Evolutionary conservation across 2,113 vertebrate species (phyloP).

Genomic region (Aphyosemion australe): DNA sequence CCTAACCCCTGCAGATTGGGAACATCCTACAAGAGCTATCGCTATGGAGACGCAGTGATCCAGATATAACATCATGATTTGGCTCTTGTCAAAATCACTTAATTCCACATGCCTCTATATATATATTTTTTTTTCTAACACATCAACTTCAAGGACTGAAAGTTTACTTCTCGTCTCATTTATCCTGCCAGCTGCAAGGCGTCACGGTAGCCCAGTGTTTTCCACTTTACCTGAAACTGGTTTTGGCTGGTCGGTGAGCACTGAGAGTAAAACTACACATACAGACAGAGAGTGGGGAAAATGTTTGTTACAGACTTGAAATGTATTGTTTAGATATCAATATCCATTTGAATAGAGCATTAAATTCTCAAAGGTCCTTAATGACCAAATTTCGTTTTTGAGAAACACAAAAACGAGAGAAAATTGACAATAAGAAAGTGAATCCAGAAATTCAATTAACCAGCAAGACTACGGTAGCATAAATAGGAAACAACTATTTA

Average conservation of each 20-base stretch:
- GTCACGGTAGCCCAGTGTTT: background rate
- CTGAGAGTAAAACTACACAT: conserved; percentile 1
- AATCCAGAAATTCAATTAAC: conserved; percentile 55
- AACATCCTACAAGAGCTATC: background rate
- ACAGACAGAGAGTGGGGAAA: background rate
- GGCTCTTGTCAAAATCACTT: background rate
- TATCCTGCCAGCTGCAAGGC: background rate
- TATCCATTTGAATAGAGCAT: conserved; percentile 33
- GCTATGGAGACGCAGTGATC: background rate
- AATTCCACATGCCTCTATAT: background rate
- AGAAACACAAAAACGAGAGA: conserved; percentile 56
- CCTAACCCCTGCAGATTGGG: background rate
- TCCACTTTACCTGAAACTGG: background rate
- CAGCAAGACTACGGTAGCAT: conserved; percentile 47
- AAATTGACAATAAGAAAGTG: conserved; percentile 58
- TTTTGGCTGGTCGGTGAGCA: background rate
- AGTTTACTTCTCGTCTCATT: background rate
- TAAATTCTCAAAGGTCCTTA: conserved; percentile 36
- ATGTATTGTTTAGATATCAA: no score
- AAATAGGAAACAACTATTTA: conserved; percentile 37
- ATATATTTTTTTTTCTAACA: background rate
- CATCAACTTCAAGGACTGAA: conserved; percentile 2
- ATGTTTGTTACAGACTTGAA: background rate
- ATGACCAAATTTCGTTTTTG: conserved; percentile 54
- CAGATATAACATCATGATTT: background rate